phyloP scores from a whole-genome alignment of 2,113 vertebrate genomes.

The Rhea pennata region DNA sequence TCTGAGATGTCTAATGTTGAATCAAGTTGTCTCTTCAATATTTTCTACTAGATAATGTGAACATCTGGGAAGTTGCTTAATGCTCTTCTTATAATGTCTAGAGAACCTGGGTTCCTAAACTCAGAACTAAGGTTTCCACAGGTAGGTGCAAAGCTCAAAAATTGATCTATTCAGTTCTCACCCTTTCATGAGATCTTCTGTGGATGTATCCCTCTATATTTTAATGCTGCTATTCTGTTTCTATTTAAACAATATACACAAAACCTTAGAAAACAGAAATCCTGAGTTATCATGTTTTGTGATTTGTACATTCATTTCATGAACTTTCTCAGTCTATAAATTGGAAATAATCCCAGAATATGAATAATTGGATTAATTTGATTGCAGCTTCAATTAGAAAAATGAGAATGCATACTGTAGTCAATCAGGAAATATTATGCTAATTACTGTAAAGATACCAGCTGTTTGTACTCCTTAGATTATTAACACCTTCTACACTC shows the following conservation, averaged over 20 bases:
- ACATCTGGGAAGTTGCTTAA: neutral
- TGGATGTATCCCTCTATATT: neutral
- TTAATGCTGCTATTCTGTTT: neutral
- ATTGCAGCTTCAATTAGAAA: neutral
- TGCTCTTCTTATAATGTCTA: neutral
- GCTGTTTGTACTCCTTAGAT: conserved; percentile 37
- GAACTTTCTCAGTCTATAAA: conserved; percentile 5
- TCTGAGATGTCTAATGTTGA: neutral
- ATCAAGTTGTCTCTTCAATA: neutral
- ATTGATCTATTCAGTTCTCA: neutral
- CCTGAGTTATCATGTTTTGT: neutral
- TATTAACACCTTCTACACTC: conserved; percentile 36
- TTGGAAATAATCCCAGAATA: conserved; percentile 36
- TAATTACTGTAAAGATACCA: conserved; percentile 57
- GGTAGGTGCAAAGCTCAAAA: neutral
- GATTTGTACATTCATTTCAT: neutral
- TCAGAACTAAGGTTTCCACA: neutral
- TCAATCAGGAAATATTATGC: conserved; percentile 49
- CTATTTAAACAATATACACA: neutral
- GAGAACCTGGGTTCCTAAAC: neutral
- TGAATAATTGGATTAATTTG: neutral
- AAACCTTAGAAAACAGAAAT: neutral
- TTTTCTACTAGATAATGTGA: neutral
- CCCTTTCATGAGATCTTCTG: neutral
- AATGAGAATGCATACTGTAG: neutral